Conservation (phyloP, 2,888 invertebrate genomes). For the Parelbella ahira region DNA sequence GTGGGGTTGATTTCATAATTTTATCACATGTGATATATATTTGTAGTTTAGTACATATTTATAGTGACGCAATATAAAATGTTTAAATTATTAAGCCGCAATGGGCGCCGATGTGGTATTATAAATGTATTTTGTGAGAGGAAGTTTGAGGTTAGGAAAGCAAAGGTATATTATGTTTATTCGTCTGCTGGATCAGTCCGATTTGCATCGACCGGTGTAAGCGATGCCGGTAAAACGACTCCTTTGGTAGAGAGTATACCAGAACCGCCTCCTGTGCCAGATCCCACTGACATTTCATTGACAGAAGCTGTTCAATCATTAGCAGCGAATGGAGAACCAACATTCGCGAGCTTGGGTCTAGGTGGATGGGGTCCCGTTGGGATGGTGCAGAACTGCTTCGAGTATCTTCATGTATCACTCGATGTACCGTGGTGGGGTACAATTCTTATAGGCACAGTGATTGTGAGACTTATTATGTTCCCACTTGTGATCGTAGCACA, state of each 20-base stretch:
- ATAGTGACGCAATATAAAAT: no score
- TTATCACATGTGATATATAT: background rate
- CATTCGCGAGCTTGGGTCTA: constrained; percentile 89
- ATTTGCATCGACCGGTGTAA: constrained; percentile 53
- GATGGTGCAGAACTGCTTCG: constrained; percentile 88
- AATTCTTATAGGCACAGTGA: constrained; percentile 89
- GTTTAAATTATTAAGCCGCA: constrained; percentile 68
- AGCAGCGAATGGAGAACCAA: constrained; percentile 84
- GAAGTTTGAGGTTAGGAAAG: constrained; percentile 73
- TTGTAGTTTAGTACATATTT: no score
- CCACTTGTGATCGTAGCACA: constrained; percentile 92
- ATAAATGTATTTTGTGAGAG: constrained; percentile 61
- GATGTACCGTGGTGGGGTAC: constrained; percentile 97
- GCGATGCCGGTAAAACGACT: constrained; percentile 47
- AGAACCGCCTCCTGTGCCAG: constrained; percentile 70
- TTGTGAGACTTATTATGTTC: constrained; percentile 88
- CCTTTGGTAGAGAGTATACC: constrained; percentile 60
- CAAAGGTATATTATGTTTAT: constrained; percentile 66
- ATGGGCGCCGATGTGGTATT: constrained; percentile 60
- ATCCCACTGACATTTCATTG: constrained; percentile 49
- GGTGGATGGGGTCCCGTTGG: constrained; percentile 92
- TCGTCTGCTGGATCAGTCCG: constrained; percentile 58
- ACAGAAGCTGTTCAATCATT: constrained; percentile 62
- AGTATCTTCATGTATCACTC: constrained; percentile 88
- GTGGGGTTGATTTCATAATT: constrained; percentile 16